Evolutionary conservation across 2,888 invertebrate genomes (phyloP).

Genomic region (Ornithoptera alexandrae): DNA sequence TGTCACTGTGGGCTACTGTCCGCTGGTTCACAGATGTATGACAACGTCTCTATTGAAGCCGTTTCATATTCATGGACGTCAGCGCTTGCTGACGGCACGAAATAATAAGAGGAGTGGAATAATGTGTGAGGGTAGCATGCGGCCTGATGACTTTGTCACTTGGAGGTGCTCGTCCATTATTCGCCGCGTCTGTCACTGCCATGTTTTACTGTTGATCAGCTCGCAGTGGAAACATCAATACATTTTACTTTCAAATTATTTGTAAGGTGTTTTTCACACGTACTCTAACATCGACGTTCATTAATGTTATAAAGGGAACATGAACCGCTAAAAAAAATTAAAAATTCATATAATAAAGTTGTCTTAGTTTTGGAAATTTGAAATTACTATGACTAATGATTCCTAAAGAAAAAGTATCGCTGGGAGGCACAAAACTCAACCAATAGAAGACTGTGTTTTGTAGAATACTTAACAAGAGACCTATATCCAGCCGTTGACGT

Average conservation of each 20-base stretch:
- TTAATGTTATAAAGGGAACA: neutral
- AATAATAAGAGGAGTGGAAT: slow-evolving; percentile 62
- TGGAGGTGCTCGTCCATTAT: slow-evolving; percentile 31
- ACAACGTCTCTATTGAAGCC: slow-evolving; percentile 72
- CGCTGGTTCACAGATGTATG: slow-evolving; percentile 56
- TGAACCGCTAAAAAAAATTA: neutral
- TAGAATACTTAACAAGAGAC: no score
- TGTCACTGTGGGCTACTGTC: slow-evolving; percentile 54
- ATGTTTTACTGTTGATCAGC: slow-evolving; percentile 5
- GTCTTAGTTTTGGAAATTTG: no score
- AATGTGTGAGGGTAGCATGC: slow-evolving; percentile 57
- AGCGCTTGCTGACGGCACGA: slow-evolving; percentile 52
- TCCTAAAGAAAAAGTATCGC: no score
- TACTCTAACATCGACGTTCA: neutral
- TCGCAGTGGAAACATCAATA: neutral
- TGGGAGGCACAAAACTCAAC: no score
- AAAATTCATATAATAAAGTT: no score
- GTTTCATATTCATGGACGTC: slow-evolving; percentile 72
- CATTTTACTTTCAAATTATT: neutral
- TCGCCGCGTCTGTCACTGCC: slow-evolving; percentile 31
- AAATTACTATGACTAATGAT: no score
- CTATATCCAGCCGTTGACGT: no score
- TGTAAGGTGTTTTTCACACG: neutral
- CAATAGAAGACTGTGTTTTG: no score
- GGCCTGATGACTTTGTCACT: slow-evolving; percentile 50